phyloP scores from a whole-genome alignment of 2,888 invertebrate genomes.

The Dasypolia templi region DNA sequence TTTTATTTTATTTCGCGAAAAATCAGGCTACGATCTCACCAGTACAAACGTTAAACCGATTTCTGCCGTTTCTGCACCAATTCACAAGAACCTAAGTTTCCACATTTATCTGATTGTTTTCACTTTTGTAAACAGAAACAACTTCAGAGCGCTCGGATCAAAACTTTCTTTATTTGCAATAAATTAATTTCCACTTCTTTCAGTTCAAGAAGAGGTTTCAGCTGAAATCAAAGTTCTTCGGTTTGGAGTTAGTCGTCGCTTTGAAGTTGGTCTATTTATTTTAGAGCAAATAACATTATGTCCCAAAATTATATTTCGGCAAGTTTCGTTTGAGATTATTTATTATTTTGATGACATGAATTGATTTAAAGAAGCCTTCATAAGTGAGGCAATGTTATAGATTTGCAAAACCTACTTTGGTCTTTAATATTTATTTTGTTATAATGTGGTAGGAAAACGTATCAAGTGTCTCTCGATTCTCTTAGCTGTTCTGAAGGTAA shows the following conservation, averaged over 20 bases:
- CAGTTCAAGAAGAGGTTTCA: constrained; percentile 56
- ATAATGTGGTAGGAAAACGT: background rate
- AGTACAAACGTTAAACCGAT: too few species aligned
- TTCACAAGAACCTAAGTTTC: constrained; percentile 35
- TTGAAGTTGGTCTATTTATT: constrained; percentile 56
- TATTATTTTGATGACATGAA: constrained; percentile 12
- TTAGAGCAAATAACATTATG: constrained; percentile 39
- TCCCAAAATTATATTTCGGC: constrained; percentile 27
- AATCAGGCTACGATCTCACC: too few species aligned
- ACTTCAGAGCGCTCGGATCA: constrained; percentile 63
- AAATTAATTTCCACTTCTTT: constrained; percentile 70
- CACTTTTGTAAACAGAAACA: constrained; percentile 68
- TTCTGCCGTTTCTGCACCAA: constrained; percentile 14
- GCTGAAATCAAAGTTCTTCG: constrained; percentile 59
- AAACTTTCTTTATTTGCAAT: constrained; percentile 71
- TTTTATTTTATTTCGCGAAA: too few species aligned
- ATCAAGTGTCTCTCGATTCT: background rate
- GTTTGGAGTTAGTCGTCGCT: constrained; percentile 35
- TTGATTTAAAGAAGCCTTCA: constrained; percentile 2
- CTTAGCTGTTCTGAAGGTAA: background rate
- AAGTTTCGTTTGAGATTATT: constrained; percentile 13
- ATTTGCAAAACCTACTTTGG: background rate
- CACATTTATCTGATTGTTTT: constrained; percentile 66
- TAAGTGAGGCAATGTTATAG: background rate
- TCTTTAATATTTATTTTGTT: background rate